Evolutionary conservation across 2,888 invertebrate species (phyloP), one percentile per base, ranked within the genome.

Genomic region (Scrobipalpa costella): DNA sequence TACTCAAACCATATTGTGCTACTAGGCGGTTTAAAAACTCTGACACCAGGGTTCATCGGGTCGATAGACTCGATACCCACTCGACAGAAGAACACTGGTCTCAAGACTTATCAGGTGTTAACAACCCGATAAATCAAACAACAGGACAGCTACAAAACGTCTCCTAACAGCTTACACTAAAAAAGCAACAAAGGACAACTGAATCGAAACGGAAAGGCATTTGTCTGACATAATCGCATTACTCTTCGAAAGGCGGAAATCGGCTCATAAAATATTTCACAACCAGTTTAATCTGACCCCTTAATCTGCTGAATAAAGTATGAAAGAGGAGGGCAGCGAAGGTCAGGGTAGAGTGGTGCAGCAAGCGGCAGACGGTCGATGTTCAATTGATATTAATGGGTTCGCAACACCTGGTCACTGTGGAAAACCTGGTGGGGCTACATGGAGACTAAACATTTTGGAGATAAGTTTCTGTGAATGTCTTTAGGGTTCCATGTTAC

Each of bases 371-470:
- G 79, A 84, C 83, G 87, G 90, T 83, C 86, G 87, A 71, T 83
- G 83, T 79, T 83, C 88, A 88, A 90, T 90, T 90, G 90, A 90
- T 89, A 90, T 90, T 88, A 90, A 90, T 88, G 87, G 81, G 75
- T 71, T 74, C 76, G 79, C 77, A 80, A 82, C 90, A 90, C 90
- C 90, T 90, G 90, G 89, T 84, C 76, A 71, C 84, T 71, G 74
- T 73, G 76, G 78, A 80, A 77, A 78, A 77, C 77, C 76, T 74
- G 62, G 72, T 66, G 61, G 1, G 80, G 85, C 63, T 81, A 88
- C 81, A 90, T 90, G 82, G 66, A 34, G 13, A 9, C 38, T 13
- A 40, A 40, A 40, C 13, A 9, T 7, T 34, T n/a, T n/a, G n/a
- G n/a, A n/a, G n/a, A n/a, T n/a, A n/a, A n/a, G n/a, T n/a, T n/a